Base-by-base conservation (phyloP, 2,888 invertebrate species). In the Callyntrura guangdongensis region DNA sequence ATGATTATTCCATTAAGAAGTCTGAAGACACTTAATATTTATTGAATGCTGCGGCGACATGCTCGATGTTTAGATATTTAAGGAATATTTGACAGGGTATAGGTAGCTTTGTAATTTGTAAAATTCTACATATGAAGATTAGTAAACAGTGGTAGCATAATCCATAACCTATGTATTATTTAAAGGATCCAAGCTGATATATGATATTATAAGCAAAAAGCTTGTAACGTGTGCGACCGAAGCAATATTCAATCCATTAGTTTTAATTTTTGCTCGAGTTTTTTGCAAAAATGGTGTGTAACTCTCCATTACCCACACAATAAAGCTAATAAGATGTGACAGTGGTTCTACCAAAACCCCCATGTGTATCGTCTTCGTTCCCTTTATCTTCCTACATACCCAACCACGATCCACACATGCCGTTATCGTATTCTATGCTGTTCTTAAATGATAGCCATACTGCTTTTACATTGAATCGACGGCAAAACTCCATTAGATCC, bases 291-390 rank as follows among this genome's bases (percentile, higher is more conserved):
- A 91, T 87, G 83, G 91, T 59, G 88, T 91, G 88, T 88, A 91
- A 91, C 81, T 88, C 88, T 85, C 88, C 72, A 91, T 91, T 91
- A 91, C 61, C 53, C 49, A 59, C 72, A 84, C 91, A n/a, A 91
- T 91, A 88, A 91, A 91, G 69, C 85, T 91, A 91, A 91, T 88
- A 91, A 91, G 87, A 91, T 88, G 85, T 91, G 91, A 88, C 88
- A 85, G 79, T 81, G 88, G 88, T 88, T 88, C 85, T 25, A 47
- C n/a, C 47, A 12, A 81, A 53, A 59, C 17, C 82, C 91, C 91
- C 91, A 74, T 27, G 88, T 85, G 88, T 81, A 88, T 85, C 85
- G 36, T 87, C 59, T 36, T 59, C 36, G 36, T 77, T 1, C n/a
- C n/a, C n/a, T n/a, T 85, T 27, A 8, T 82, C 64, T 17, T 27